Evolutionary conservation across 2,888 invertebrate genomes (phyloP).

Genomic region (Pristionchus mayeri): DNA sequence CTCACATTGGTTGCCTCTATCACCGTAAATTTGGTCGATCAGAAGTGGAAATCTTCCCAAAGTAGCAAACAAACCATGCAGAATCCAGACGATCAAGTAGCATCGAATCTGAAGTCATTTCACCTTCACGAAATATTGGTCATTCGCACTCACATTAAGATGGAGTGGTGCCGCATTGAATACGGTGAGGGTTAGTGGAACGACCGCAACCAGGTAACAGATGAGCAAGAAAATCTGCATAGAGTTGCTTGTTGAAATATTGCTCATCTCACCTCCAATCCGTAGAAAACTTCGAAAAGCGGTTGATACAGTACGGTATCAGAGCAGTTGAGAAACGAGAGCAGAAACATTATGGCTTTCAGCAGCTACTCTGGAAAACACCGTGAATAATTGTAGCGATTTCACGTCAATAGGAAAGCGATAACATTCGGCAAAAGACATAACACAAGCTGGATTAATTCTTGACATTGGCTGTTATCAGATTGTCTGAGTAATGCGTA

Average conservation of each 20-base stretch:
- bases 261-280: not conserved
- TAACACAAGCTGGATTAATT: too few relatives aligned
- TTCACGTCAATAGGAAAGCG: too few relatives aligned
- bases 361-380: too few relatives aligned
- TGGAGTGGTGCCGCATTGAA: not conserved
- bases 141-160: not conserved
- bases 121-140: not conserved
- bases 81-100: not conserved
- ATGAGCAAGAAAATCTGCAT: not conserved
- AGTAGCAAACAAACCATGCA: not conserved
- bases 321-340: not conserved
- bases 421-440: too few relatives aligned
- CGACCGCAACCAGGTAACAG: not conserved
- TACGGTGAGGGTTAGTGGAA: not conserved
- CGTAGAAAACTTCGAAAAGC: not conserved
- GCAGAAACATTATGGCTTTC: constrained; percentile 1
- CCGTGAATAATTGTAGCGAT: too few relatives aligned
- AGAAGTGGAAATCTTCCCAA: not conserved
- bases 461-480: too few relatives aligned
- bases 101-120: not conserved
- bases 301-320: not conserved
- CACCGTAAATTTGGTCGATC: not conserved
- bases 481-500: too few relatives aligned
- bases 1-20: not conserved
- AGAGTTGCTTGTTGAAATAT: too few relatives aligned